Conservation (phyloP, 2,113 vertebrate genomes). For the Sardina pilchardus region DNA sequence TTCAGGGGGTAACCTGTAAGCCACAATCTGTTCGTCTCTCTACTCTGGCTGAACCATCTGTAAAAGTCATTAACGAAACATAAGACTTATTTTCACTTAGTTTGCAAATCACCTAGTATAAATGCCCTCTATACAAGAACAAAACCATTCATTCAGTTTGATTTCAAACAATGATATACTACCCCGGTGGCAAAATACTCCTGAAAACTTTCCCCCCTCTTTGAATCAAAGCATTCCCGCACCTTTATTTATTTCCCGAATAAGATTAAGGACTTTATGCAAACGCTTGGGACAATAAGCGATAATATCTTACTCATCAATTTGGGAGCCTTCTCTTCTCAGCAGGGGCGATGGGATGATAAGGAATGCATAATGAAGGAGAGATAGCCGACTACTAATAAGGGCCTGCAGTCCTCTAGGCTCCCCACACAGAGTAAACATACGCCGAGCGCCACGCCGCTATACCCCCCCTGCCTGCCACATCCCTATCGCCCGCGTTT, state of each 20-base stretch:
- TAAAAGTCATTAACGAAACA: not conserved
- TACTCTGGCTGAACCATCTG: not conserved
- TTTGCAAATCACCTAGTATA: conserved; percentile 4
- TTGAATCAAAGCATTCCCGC: not conserved
- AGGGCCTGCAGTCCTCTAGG: conserved; percentile 6
- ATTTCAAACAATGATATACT: not conserved
- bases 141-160: conserved; percentile 14
- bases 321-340: conserved; percentile 32
- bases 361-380: conserved; percentile 22
- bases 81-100: not conserved
- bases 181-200: not conserved
- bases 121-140: not conserved
- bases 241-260: conserved; percentile 12
- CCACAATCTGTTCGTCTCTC: not conserved
- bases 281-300: conserved; percentile 17
- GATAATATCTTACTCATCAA: conserved; percentile 33
- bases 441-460: not conserved
- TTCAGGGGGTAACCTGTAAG: not conserved
- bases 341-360: conserved; percentile 13
- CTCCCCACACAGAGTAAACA: not conserved
- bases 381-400: conserved; percentile 13
- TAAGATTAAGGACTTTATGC: conserved; percentile 4
- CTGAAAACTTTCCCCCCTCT: not conserved
- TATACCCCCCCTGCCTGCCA: not conserved
- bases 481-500: conserved; percentile 5